Evolutionary conservation across 1,140 invertebrate species (phyloP).

Genomic region (Berghia stephanieae): DNA sequence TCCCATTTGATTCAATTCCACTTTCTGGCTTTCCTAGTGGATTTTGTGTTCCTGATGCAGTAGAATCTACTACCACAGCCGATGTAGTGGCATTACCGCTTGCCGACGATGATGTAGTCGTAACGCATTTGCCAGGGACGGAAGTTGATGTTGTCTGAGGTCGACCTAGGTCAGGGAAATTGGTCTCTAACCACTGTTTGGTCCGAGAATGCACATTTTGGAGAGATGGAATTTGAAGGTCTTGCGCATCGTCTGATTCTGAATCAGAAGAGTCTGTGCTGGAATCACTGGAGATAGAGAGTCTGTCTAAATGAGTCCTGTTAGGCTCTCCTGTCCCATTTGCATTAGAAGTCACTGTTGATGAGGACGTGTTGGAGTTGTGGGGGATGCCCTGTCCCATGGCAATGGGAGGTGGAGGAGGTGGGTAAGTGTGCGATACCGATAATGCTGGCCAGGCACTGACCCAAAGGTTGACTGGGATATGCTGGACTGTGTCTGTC

Average conservation of each 20-base stretch:
- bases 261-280: conserved; percentile 22
- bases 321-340: not conserved
- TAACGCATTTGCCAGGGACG: not conserved
- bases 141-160: not conserved
- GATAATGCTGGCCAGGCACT: conserved; percentile 25
- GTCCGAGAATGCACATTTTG: not conserved
- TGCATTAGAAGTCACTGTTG: not conserved
- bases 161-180: not conserved
- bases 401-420: not conserved
- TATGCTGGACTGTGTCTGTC: conserved; percentile 24
- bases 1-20: not conserved
- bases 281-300: conserved; percentile 21
- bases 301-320: not conserved
- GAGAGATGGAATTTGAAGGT: not conserved
- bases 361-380: not conserved
- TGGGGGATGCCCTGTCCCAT: not conserved
- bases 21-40: too few species aligned
- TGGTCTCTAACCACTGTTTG: conserved; percentile 25
- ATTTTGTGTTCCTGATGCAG: too few species aligned
- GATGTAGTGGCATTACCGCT: not conserved
- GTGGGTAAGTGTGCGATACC: conserved; percentile 3
- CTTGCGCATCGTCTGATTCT: conserved; percentile 10
- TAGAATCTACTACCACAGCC: too few species aligned
- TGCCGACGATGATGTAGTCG: not conserved
- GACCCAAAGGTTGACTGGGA: conserved; percentile 29